Base-by-base conservation (phyloP, 2,113 vertebrate genomes). In the Neolamprologus devosi region DNA sequence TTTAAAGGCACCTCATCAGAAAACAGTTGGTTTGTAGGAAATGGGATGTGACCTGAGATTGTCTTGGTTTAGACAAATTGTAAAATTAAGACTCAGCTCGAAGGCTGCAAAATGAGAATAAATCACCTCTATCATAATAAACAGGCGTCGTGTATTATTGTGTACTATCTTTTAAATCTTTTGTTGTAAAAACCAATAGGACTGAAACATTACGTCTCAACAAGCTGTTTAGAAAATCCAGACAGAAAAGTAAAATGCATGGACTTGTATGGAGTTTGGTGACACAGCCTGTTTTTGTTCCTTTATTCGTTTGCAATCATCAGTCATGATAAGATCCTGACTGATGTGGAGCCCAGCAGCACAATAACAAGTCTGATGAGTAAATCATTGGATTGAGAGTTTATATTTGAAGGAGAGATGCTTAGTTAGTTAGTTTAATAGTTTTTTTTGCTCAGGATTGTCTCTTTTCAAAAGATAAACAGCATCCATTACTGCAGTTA, bases 191-290 rank as follows among this genome's bases (percentile, higher is more conserved):
- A 30, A 60, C 8, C 26, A 10, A 17, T 60, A 60, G 57, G 57
- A 30, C 57, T 60, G 57, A 0, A 60, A 60, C 28, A 17, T 30
- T 30, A 60, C 5, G 2, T 60, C 57, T 33, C 57, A 17, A 17
- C 28, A 33, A 33, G 57, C 57, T 60, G 57, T 17, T 60, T 60
- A 17, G 28, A 60, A 60, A 60, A 60, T 33, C 57, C 57, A 60
- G 28, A 60, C 28, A 60, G 28, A 17, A 3, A 30, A 30, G 14
- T 60, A 60, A 60, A 60, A 30, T 17, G 5, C 28, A 30, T 1
- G 0, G 17, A 5, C 17, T 35, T 63, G 58, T 63, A 35, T 63
- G 30, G 30, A 63, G 58, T 63, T 63, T 0, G 17, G 17, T 63
- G 30, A n/a, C 57, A 5, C 57, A 68, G 63, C 35, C 35, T 23